These are phyloP conservation scores for Verasper variegatus DNA, from an alignment of 2,113 vertebrate genomes.

Conservation along the genomic window DNA sequence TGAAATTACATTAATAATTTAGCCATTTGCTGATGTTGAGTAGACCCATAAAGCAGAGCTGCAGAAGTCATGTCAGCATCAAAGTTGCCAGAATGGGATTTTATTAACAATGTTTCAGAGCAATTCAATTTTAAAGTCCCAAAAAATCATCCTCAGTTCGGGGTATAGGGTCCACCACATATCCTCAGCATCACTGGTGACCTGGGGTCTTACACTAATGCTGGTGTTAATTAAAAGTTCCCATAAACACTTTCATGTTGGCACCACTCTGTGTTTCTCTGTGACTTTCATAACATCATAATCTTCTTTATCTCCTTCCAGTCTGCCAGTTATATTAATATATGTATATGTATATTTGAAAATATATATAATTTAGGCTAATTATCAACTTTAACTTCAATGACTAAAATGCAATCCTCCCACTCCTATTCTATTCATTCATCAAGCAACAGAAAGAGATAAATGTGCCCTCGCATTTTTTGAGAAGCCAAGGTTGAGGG, in stretches of 20 bases:
- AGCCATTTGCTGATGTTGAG: neutral
- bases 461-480: too few species aligned
- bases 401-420: neutral
- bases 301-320: neutral
- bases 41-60: neutral
- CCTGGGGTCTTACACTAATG: neutral
- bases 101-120: neutral
- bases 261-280: neutral
- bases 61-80: neutral
- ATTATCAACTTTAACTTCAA: conserved; percentile 3
- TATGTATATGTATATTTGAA: too few species aligned
- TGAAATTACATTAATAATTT: neutral
- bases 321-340: too few species aligned
- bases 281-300: conserved; percentile 1
- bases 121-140: neutral
- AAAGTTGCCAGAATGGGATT: conserved; percentile 16
- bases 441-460: neutral
- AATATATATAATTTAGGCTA: neutral
- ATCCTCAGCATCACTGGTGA: neutral
- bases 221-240: neutral
- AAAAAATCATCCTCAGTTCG: neutral
- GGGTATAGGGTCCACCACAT: neutral
- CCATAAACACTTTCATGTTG: neutral
- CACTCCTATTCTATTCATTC: neutral
- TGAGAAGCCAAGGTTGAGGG: neutral